These are phyloP conservation scores for Euura saliciscinereae DNA, from an alignment of 1,140 invertebrate genomes.

Conservation along the genomic window DNA sequence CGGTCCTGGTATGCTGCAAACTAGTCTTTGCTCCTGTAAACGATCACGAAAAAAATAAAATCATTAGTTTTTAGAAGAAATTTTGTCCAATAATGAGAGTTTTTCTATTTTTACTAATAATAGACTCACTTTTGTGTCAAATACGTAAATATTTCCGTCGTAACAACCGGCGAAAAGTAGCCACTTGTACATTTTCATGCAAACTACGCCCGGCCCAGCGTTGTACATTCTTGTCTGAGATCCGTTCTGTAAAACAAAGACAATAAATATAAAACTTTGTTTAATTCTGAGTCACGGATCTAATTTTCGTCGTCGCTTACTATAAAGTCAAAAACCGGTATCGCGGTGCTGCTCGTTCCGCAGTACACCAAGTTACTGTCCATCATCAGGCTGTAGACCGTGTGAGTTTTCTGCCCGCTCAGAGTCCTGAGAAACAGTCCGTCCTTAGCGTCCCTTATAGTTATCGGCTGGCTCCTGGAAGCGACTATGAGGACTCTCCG, in stretches of 20 bases:
- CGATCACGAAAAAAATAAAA: constrained; percentile 1
- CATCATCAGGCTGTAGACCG: constrained; percentile 70
- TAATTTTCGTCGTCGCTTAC: constrained; percentile 53
- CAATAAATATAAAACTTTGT: constrained; percentile 18
- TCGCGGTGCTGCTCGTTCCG: constrained; percentile 69
- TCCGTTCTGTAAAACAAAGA: constrained; percentile 59
- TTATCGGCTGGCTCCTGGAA: constrained; percentile 68
- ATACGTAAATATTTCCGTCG: constrained; percentile 73
- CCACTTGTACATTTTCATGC: constrained; percentile 63
- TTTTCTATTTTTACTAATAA: neutral
- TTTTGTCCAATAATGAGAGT: too few relatives aligned
- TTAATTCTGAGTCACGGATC: too few relatives aligned
- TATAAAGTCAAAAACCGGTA: constrained; percentile 71
- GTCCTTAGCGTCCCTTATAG: constrained; percentile 68
- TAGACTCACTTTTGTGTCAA: constrained; percentile 55
- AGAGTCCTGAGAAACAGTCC: constrained; percentile 69
- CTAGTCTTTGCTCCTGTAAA: constrained; percentile 54
- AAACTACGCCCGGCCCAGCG: constrained; percentile 71
- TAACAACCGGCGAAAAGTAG: constrained; percentile 72
- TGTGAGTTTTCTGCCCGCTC: constrained; percentile 63
- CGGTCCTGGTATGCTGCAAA: constrained; percentile 67
- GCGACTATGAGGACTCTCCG: constrained; percentile 71
- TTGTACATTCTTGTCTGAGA: constrained; percentile 60
- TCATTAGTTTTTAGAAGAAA: neutral
- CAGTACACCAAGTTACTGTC: constrained; percentile 69